Evolutionary conservation across 2,888 invertebrate genomes (phyloP).

Genomic region (Pseudococcus jackbeardsleyi): DNA sequence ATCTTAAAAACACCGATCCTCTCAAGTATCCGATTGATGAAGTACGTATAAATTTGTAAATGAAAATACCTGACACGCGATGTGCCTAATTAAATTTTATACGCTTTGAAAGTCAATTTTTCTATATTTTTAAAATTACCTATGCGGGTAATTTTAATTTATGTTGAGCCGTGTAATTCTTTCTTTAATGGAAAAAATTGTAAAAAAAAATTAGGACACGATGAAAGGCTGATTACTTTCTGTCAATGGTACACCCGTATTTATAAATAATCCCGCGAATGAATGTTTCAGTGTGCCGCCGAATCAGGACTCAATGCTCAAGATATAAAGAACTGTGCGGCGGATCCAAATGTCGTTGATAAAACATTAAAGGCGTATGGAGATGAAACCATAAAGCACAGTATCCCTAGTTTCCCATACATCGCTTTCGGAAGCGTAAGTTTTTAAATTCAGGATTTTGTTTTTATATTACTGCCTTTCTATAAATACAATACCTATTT

Average conservation of each 20-base stretch:
- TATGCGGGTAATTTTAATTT: too few species aligned
- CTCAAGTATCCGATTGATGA: neutral
- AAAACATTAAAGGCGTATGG: neutral
- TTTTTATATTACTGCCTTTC: neutral
- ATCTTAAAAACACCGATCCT: neutral
- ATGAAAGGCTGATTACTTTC: too few species aligned
- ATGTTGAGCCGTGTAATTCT: too few species aligned
- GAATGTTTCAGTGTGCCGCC: conserved; percentile 36
- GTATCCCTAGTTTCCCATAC: neutral
- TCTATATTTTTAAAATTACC: neutral
- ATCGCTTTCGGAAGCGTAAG: neutral
- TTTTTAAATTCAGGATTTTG: neutral
- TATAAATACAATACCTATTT: neutral
- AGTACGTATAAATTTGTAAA: neutral
- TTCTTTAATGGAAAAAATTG: neutral
- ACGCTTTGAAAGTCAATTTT: too few species aligned
- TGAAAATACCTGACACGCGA: neutral
- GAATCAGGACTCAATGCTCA: neutral
- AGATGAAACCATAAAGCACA: neutral
- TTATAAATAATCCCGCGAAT: too few species aligned
- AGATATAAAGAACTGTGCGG: neutral
- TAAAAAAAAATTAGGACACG: neutral
- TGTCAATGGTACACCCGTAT: too few species aligned
- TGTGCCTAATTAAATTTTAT: too few species aligned
- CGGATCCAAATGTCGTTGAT: neutral